Conservation (phyloP, 2,797 vertebrate genomes). For the Mormyrops boulengeri region DNA sequence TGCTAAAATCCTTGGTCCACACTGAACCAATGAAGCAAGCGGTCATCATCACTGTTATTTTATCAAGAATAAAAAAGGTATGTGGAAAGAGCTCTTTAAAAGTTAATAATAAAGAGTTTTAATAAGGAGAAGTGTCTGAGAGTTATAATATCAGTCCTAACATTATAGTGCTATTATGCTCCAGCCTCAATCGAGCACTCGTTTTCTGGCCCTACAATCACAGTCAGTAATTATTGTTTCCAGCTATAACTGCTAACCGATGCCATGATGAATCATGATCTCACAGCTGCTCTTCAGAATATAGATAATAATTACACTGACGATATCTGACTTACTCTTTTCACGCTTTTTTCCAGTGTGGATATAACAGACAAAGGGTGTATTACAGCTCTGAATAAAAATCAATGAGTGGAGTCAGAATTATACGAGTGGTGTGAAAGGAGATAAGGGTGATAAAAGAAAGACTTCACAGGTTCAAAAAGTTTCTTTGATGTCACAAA, state of each 20-base stretch:
- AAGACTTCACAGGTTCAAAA: not conserved
- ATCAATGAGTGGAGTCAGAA: not conserved
- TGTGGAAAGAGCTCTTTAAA: not conserved
- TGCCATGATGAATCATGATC: slow-evolving; percentile 16
- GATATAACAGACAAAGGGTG: slow-evolving; percentile 18
- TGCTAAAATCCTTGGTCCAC: slow-evolving; percentile 18
- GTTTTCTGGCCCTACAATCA: slow-evolving; percentile 12
- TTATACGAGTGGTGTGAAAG: not conserved
- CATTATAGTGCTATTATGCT: not conserved
- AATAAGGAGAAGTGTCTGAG: not conserved
- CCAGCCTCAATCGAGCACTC: slow-evolving; percentile 24
- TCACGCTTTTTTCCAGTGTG: slow-evolving; percentile 24
- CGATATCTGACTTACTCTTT: slow-evolving; percentile 17
- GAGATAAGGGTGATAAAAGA: not conserved
- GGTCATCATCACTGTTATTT: slow-evolving; percentile 34
- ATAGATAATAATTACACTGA: slow-evolving; percentile 27
- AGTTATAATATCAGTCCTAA: not conserved
- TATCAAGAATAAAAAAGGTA: not conserved
- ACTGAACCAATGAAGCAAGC: slow-evolving; percentile 34
- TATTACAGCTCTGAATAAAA: slow-evolving; percentile 16
- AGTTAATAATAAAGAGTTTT: slow-evolving; percentile 4
- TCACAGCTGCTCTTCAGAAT: slow-evolving; percentile 17
- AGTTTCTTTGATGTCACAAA: not conserved
- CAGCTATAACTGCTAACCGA: slow-evolving; percentile 7
- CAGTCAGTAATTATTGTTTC: slow-evolving; percentile 9